Conservation (phyloP, 2,797 vertebrate species). For the Chromis chromis region DNA sequence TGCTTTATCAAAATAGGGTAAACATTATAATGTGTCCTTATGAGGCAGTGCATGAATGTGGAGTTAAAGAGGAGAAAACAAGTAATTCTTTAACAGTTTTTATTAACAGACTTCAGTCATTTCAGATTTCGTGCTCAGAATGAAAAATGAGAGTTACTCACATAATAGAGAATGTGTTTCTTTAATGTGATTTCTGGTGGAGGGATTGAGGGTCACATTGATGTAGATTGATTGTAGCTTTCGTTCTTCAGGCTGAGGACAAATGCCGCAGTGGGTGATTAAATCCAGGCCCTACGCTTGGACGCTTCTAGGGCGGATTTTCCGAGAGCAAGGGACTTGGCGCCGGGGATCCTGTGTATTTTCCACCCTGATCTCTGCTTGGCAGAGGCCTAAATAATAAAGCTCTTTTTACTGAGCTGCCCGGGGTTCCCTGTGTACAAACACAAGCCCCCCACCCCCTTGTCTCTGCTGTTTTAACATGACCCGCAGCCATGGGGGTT, state of each 20-base stretch:
- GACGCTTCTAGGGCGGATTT: slow-evolving; percentile 78
- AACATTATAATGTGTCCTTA: slow-evolving; percentile 15
- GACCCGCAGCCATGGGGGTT: slow-evolving; percentile 57
- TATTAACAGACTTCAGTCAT: slow-evolving; percentile 46
- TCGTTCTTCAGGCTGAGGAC: slow-evolving; percentile 64
- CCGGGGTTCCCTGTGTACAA: slow-evolving; percentile 81
- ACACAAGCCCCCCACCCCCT: slow-evolving; percentile 55
- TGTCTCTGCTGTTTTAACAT: slow-evolving; percentile 65
- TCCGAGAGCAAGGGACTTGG: slow-evolving; percentile 80
- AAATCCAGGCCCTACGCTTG: slow-evolving; percentile 78
- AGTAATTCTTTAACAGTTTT: slow-evolving; percentile 35
- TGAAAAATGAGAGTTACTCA: slow-evolving; percentile 28
- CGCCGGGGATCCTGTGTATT: slow-evolving; percentile 81
- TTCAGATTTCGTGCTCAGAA: slow-evolving; percentile 33
- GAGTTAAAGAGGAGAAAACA: slow-evolving; percentile 34
- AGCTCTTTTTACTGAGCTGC: slow-evolving; percentile 77
- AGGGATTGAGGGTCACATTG: slow-evolving; percentile 56
- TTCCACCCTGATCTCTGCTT: slow-evolving; percentile 80
- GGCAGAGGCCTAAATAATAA: slow-evolving; percentile 82
- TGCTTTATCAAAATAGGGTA: slow-evolving; percentile 6
- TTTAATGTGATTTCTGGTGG: slow-evolving; percentile 28
- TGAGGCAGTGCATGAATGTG: slow-evolving; percentile 6
- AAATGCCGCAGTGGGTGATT: slow-evolving; percentile 75
- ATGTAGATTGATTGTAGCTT: slow-evolving; percentile 62
- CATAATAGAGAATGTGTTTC: slow-evolving; percentile 36